Conservation (phyloP, 2,797 vertebrate species). For the Serranus cabrilla region DNA sequence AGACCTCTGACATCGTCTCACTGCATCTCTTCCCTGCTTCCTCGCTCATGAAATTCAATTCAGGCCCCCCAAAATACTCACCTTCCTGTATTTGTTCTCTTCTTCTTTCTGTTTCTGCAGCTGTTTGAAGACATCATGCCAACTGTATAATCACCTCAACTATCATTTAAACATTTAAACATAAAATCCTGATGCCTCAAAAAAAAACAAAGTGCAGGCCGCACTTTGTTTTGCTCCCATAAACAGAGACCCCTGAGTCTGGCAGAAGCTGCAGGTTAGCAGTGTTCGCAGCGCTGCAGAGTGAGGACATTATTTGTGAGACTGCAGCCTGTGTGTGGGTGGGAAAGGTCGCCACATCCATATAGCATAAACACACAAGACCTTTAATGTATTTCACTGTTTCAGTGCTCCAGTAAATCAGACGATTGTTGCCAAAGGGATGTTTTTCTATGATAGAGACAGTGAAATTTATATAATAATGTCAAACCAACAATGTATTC, state of each 20-base stretch:
- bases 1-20: conserved; percentile 44
- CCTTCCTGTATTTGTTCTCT: conserved; percentile 19
- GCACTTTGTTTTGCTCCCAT: conserved; percentile 36
- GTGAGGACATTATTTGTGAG: conserved; percentile 54
- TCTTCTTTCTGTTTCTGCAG: conserved; percentile 1
- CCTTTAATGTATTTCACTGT: conserved; percentile 53
- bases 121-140: background rate
- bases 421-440: conserved; percentile 48
- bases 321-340: conserved; percentile 52
- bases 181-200: conserved; percentile 34
- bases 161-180: conserved; percentile 3
- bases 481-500: conserved; percentile 47
- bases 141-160: conserved; percentile 27
- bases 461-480: conserved; percentile 47
- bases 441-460: conserved; percentile 53
- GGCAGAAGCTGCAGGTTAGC: conserved; percentile 51
- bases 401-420: conserved; percentile 37
- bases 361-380: conserved; percentile 62
- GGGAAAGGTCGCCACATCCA: conserved; percentile 58
- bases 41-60: conserved; percentile 61
- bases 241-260: conserved; percentile 36
- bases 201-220: background rate
- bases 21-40: conserved; percentile 30
- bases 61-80: background rate
- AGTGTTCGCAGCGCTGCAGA: conserved; percentile 23